Conservation (phyloP, 2,888 invertebrate genomes). For the Macrosoma leucophasiata region DNA sequence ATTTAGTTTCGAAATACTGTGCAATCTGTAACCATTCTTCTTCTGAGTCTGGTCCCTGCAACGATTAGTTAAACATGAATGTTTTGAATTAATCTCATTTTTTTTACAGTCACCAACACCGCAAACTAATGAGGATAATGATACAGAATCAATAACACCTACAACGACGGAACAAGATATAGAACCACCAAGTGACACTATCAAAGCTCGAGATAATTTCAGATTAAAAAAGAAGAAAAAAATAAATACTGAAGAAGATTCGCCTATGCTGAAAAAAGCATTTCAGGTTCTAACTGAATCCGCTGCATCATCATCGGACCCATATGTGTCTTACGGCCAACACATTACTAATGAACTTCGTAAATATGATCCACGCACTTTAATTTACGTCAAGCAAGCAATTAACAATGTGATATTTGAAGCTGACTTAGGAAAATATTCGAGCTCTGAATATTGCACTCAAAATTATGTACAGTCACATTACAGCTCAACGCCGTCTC, state of each 20-base stretch:
- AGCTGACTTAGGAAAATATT: conserved; percentile 22
- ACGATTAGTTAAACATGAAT: conserved; percentile 14
- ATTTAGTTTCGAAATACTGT: conserved; percentile 28
- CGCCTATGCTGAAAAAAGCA: conserved; percentile 21
- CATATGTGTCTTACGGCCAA: conserved; percentile 28
- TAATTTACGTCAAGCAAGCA: conserved; percentile 25
- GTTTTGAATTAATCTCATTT: conserved; percentile 14
- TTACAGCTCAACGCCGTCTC: too few species aligned
- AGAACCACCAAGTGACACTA: conserved; percentile 14
- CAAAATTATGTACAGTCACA: conserved; percentile 19
- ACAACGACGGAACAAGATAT: conserved; percentile 19
- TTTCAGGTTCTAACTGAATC: conserved; percentile 29
- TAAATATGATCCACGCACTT: conserved; percentile 27
- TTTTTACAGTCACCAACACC: conserved; percentile 22
- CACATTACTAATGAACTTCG: conserved; percentile 24
- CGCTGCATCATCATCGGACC: conserved; percentile 27
- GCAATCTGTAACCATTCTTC: conserved; percentile 32
- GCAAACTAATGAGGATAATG: conserved; percentile 23
- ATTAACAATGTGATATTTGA: conserved; percentile 27
- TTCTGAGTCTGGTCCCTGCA: conserved; percentile 23
- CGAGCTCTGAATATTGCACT: conserved; percentile 27
- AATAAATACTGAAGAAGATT: conserved; percentile 25
- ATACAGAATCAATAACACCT: conserved; percentile 20
- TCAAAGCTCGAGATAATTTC: conserved; percentile 18
- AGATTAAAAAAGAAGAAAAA: conserved; percentile 21